Percentiles rank a stretch among this genome's conserved stretches.
Evolutionary conservation across 2,113 vertebrate genomes (phyloP).

Genomic region (Tragelaphus scriptus): DNA sequence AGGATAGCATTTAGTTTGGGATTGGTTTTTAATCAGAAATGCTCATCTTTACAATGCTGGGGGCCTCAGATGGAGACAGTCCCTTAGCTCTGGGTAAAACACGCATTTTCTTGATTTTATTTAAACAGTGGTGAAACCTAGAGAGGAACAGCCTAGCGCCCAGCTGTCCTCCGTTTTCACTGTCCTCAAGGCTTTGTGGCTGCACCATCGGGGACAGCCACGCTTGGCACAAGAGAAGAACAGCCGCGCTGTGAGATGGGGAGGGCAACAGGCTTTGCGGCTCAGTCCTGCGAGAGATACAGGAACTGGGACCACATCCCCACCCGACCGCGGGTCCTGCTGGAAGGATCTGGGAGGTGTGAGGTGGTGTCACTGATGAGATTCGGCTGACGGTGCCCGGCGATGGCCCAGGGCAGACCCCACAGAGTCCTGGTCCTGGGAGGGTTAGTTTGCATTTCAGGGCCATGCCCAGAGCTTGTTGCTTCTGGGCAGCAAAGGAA

Average conservation of each 20-base stretch:
- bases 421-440: neutral
- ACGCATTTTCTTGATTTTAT: neutral
- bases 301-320: too few relatives aligned
- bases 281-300: neutral
- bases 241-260: neutral
- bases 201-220: neutral
- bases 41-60: neutral
- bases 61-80: fast-evolving
- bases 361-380: fast-evolving
- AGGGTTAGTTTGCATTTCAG: too few relatives aligned
- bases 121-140: neutral
- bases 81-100: neutral
- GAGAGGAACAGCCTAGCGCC: fast-evolving
- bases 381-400: fast-evolving
- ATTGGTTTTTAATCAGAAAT: neutral
- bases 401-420: neutral
- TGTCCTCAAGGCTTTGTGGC: neutral
- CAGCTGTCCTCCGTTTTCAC: neutral
- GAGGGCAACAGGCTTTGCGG: neutral
- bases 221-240: neutral
- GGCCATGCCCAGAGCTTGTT: neutral
- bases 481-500: neutral
- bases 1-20: neutral
- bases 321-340: fast-evolving
- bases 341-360: neutral